A percentile compares a stretch with the other conserved stretches of the same genome.
These are phyloP conservation scores for Melanostoma mellinum DNA, from an alignment of 2,888 invertebrate genomes.

Conservation along the genomic window DNA sequence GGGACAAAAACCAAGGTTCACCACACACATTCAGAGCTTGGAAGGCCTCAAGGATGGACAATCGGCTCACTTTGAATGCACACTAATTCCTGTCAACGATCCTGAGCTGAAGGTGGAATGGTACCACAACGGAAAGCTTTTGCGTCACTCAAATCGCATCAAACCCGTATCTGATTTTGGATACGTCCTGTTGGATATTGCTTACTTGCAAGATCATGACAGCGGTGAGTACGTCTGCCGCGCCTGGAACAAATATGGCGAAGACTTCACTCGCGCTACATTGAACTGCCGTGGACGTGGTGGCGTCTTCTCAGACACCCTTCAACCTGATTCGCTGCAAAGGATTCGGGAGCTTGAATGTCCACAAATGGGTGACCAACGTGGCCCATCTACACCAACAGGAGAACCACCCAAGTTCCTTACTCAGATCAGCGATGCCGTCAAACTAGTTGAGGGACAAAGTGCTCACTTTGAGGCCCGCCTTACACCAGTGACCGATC, in stretches of 20 bases:
- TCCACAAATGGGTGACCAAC: slow-evolving; percentile 84
- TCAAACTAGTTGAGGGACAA: slow-evolving; percentile 95
- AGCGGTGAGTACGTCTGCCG: slow-evolving; percentile 96
- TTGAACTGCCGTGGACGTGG: slow-evolving; percentile 92
- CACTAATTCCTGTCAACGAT: slow-evolving; percentile 95
- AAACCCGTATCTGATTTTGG: slow-evolving; percentile 98
- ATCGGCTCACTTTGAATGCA: slow-evolving; percentile 97
- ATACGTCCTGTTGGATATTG: slow-evolving; percentile 96
- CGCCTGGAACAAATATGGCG: slow-evolving; percentile 95
- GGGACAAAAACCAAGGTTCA: slow-evolving; percentile 94
- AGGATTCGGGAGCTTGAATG: slow-evolving; percentile 94
- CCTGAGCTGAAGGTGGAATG: slow-evolving; percentile 97
- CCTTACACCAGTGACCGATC: slow-evolving; percentile 96
- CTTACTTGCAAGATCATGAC: slow-evolving; percentile 96
- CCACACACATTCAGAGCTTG: slow-evolving; percentile 92
- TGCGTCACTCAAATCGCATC: slow-evolving; percentile 94
- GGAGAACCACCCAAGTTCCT: slow-evolving; percentile 94
- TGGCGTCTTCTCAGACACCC: slow-evolving; percentile 93
- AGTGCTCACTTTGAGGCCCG: slow-evolving; percentile 97
- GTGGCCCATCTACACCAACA: slow-evolving; percentile 85
- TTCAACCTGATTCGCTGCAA: slow-evolving; percentile 95
- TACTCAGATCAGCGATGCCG: slow-evolving; percentile 92
- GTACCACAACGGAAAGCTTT: slow-evolving; percentile 96
- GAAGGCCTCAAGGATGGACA: slow-evolving; percentile 95
- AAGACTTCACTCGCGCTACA: slow-evolving; percentile 93